A percentile compares a stretch with the other conserved stretches of the same genome.
These are phyloP conservation scores for Myotis pilosus DNA, from an alignment of 2,797 vertebrate species.

Conservation along the genomic window DNA sequence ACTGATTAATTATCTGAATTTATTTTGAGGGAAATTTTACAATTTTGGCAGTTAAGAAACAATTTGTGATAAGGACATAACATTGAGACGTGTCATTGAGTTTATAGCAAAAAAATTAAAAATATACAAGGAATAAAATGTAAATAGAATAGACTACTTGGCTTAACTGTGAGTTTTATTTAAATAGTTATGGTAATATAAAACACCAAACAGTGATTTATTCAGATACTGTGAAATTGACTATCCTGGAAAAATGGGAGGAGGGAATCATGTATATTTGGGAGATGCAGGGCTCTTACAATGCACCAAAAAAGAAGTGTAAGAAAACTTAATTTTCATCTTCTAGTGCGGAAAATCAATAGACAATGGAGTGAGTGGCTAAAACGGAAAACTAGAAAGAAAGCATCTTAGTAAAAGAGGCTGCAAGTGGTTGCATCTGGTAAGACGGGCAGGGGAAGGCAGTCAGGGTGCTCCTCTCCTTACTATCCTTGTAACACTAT, in stretches of 20 bases:
- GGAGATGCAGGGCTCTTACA: not conserved
- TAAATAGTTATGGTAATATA: not conserved
- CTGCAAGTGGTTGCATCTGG: not conserved
- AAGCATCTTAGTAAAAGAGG: not conserved
- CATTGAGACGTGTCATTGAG: not conserved
- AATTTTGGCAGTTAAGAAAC: not conserved
- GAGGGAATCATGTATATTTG: not conserved
- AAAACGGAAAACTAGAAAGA: not conserved
- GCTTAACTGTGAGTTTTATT: not conserved
- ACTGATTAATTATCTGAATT: not conserved
- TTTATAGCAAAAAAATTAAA: not conserved
- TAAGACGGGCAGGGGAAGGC: not conserved
- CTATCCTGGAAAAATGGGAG: not conserved
- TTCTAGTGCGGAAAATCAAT: not conserved
- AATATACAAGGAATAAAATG: not conserved
- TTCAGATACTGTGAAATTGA: not conserved
- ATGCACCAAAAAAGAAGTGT: not conserved
- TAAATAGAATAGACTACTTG: not conserved
- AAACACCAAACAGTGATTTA: not conserved
- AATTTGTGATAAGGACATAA: not conserved
- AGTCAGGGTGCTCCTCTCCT: not conserved
- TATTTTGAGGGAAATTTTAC: not conserved
- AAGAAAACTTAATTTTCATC: not conserved
- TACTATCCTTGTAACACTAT: not conserved
- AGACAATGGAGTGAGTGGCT: not conserved